Base-by-base conservation (phyloP, 2,113 vertebrate genomes). In the Melanotaenia duboulayi region DNA sequence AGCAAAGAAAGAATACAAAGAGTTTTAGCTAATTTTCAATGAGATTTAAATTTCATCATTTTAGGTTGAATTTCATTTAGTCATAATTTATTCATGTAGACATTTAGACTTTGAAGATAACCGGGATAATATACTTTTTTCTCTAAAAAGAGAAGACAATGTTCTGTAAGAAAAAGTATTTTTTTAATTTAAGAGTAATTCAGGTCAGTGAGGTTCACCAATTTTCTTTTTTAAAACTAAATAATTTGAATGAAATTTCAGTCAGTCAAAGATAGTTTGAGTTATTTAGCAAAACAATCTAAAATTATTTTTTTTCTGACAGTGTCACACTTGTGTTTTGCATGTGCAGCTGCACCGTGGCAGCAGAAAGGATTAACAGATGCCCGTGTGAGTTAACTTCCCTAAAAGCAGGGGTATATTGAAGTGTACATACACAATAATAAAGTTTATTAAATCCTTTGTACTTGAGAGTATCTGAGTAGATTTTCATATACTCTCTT, bases 21-120 rank as follows among this genome's bases (percentile, higher is more conserved):
- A 78, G 56, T 62, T 50, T 54, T 24, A 54, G 42, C 73, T 70
- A 63, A 75, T 59, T 85, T 66, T 75, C 71, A 58, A 52, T 63
- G 49, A 68, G 39, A 62, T 71, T 46, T 59, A 52, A 9, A 35
- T 35, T 35, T 7, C 7, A 7, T 35, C 32, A 35, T 35, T 35
- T 35, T 8, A 35, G 4, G 32, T 28, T 28, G 7, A 35, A 9
- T 35, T 35, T 35, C 7, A 35, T 35, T 35, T 35, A 17, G 13
- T 16, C 4, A 2, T 16, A 7, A 16, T 16, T 46, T 46, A 46
- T 17, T 19, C 44, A 17, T 16, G 17, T 16, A 19, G 17, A 46
- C 5, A n/a, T 7, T 4, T 48, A 19, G 4, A 57, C 11, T 23
- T 59, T 5, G 2, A 59, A 37, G 40, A 39, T 46, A 48, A 40